A percentile compares a stretch with the other conserved stretches of the same genome.
phyloP scores from a whole-genome alignment of 2,888 invertebrate genomes.

The Chirona hameri region DNA sequence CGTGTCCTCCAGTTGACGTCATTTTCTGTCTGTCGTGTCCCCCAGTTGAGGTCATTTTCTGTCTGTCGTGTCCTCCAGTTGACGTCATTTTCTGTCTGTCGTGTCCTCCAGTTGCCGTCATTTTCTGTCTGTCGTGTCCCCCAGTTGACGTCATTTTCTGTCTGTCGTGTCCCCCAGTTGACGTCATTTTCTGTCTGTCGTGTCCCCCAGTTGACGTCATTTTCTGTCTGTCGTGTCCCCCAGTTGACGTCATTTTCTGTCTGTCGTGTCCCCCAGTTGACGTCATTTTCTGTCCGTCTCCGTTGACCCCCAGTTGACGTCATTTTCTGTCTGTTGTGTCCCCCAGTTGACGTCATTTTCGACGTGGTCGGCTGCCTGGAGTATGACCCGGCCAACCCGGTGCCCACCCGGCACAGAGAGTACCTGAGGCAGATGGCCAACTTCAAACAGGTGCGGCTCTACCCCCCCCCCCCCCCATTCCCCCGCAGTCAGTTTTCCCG shows the following conservation, averaged over 20 bases:
- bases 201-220: no score
- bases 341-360: slow-evolving; percentile 79
- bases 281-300: no score
- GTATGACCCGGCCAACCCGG: slow-evolving; percentile 82
- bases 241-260: background rate
- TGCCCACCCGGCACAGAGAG: slow-evolving; percentile 90
- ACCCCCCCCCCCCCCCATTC: background rate
- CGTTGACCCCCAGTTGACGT: background rate
- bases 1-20: background rate
- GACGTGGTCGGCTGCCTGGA: slow-evolving; percentile 98
- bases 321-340: slow-evolving; percentile 33
- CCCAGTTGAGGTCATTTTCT: no score
- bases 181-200: no score
- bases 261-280: no score
- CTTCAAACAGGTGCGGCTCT: slow-evolving; percentile 68
- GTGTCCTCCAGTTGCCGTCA: no score
- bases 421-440: slow-evolving; percentile 87
- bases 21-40: no score
- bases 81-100: no score
- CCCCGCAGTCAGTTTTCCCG: background rate
- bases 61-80: no score
- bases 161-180: no score
- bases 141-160: no score
- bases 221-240: slow-evolving; percentile 28
- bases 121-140: no score